Evolutionary conservation across 2,888 invertebrate genomes (phyloP).

Genomic region (Drosophila suboccidentalis): DNA sequence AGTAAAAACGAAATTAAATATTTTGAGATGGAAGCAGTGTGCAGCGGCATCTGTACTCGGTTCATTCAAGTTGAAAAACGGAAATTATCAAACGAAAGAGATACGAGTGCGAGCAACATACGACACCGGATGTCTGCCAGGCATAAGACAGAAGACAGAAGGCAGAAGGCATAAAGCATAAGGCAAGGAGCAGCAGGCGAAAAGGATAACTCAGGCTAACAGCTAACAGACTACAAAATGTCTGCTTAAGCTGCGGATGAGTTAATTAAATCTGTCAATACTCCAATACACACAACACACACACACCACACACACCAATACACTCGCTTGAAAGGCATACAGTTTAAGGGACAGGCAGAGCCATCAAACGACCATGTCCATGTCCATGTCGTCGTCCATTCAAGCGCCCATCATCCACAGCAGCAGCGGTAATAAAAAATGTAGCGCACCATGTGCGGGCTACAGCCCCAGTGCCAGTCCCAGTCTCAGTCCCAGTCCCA

Average conservation of each 20-base stretch:
- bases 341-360: conserved; percentile 31
- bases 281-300: conserved; percentile 47
- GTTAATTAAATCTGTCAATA: conserved; percentile 83
- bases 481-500: neutral
- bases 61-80: conserved; percentile 75
- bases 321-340: conserved; percentile 23
- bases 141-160: conserved; percentile 34
- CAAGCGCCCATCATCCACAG: conserved; percentile 65
- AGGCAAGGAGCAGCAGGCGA: conserved; percentile 43
- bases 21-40: conserved; percentile 42
- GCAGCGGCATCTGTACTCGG: conserved; percentile 38
- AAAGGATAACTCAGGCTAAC: conserved; percentile 59
- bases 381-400: conserved; percentile 73
- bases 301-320: conserved; percentile 4
- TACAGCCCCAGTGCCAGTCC: neutral
- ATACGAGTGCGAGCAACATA: conserved; percentile 72
- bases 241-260: conserved; percentile 80
- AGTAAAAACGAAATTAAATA: neutral
- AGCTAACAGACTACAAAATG: conserved; percentile 69
- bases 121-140: conserved; percentile 77
- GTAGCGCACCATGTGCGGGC: conserved; percentile 73
- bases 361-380: conserved; percentile 70
- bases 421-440: conserved; percentile 70
- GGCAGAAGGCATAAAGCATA: conserved; percentile 34
- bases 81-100: conserved; percentile 78